Percentiles rank a stretch among this genome's conserved stretches.
These are phyloP conservation scores for Pseudolaguvia tuberculata DNA, from an alignment of 2,113 vertebrate genomes.

Conservation along the genomic window DNA sequence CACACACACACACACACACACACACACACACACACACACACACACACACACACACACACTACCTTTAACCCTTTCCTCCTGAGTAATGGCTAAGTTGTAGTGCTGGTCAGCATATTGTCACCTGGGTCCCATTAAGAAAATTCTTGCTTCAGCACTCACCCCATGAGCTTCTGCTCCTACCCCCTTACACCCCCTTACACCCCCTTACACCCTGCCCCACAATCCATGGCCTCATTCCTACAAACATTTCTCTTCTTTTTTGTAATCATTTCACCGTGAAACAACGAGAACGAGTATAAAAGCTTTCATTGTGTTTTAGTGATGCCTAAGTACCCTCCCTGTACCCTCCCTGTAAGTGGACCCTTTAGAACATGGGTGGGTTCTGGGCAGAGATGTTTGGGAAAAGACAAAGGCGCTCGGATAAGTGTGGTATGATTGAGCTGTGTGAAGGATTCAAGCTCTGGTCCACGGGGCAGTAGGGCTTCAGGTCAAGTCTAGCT, in stretches of 20 bases:
- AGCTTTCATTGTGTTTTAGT: constrained; percentile 10
- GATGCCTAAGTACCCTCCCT: constrained; percentile 20
- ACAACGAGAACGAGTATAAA: background rate
- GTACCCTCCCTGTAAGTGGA: constrained; percentile 31
- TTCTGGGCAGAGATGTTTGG: constrained; percentile 19
- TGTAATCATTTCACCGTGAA: constrained; percentile 8
- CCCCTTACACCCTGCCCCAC: constrained; percentile 39
- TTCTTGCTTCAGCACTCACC: constrained; percentile 66
- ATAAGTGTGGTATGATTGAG: constrained; percentile 9
- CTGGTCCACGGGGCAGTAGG: constrained; percentile 32
- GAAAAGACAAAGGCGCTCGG: constrained; percentile 37
- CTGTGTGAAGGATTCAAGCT: constrained; percentile 37
- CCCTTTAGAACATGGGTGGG: constrained; percentile 25
- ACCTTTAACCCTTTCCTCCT: constrained; percentile 50
- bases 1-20: too few relatives aligned
- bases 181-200: constrained; percentile 48
- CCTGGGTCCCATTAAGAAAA: constrained; percentile 70
- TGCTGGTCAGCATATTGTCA: constrained; percentile 72
- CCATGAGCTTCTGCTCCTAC: constrained; percentile 41
- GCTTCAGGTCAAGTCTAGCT: constrained; percentile 38
- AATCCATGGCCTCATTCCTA: constrained; percentile 4
- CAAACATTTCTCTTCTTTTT: constrained; percentile 7
- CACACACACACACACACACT: constrained; percentile 32
- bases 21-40: constrained; percentile 32
- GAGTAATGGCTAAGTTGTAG: constrained; percentile 63